Base-by-base conservation (phyloP, 2,113 vertebrate genomes). In the Odocoileus virginianus region DNA sequence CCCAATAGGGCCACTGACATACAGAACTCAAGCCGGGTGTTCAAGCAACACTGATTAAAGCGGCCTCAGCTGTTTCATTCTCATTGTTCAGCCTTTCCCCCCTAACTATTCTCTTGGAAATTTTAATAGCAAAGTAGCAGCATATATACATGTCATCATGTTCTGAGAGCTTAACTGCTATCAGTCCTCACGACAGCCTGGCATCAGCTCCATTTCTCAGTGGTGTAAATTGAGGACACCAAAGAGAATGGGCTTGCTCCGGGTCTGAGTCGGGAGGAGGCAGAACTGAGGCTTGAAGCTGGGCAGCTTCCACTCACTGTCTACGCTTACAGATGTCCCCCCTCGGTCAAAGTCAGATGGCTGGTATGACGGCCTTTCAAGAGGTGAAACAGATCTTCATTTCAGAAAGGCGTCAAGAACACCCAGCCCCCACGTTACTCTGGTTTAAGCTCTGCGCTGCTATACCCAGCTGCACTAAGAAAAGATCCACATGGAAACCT, bases 1-100 rank as follows among this genome's bases (percentile, higher is more conserved):
- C 7, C 27, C 45, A 1, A 0, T 0, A 0, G 3, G 50, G 6
- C 14, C 16, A 27, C 4, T 4, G 2, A 14, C 5, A 3, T 0
- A 9, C 28, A 14, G 17, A 8, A 43, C 40, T n/a, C 25, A 19
- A 84, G 33, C 58, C 2, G 17, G 25, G 25, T 2, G 6, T 21
- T 71, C 33, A 50, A 9, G 10, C 6, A 10, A 30, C 4, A 14
- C 2, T 0, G 6, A 21, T 2, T 6, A 7, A 43, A 33, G 10
- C 12, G 79, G 12, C 25, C 7, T 2, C 2, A 1, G 3, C 1
- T 19, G 17, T 33, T 58, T 10, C 25, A 2, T 0, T 60, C 54
- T 82, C 43, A 19, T 11, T 15, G n/a, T 14, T 50, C 47, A 43
- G 60, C 21, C 21, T 47, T 45, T 36, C 19, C 33, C 1, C 27